Evolutionary conservation across 2,797 vertebrate genomes (phyloP).

Genomic region (Numenius phaeopus): DNA sequence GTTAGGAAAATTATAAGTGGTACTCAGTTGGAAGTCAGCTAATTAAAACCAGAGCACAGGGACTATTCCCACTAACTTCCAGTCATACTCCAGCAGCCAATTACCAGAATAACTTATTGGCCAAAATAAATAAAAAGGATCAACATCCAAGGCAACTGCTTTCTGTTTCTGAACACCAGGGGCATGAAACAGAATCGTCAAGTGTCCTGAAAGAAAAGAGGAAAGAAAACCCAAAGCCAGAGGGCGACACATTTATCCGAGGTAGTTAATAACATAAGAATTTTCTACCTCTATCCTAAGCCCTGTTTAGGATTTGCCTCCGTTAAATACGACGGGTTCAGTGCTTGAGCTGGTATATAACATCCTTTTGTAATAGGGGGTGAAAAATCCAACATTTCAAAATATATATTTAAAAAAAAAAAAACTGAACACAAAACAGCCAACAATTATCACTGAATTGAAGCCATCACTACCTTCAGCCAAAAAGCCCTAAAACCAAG

Average conservation of each 20-base stretch:
- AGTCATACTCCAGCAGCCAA: fast-evolving
- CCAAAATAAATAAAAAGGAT: not conserved
- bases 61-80: not conserved
- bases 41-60: not conserved
- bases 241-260: fast-evolving
- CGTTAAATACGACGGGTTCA: not conserved
- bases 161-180: not conserved
- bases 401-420: not conserved
- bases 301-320: not conserved
- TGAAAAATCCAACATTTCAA: fast-evolving
- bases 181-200: not conserved
- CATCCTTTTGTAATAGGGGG: not conserved
- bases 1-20: fast-evolving
- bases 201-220: not conserved
- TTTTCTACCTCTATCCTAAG: not conserved
- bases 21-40: not conserved
- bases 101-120: not conserved
- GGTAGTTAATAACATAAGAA: fast-evolving
- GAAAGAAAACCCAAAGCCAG: not conserved
- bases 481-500: not conserved
- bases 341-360: not conserved
- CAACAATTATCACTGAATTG: fast-evolving
- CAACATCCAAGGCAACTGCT: fast-evolving
- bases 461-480: not conserved
- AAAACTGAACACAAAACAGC: not conserved